phyloP scores from a whole-genome alignment of 2,888 invertebrate species.

The Heteropelma amictum region DNA sequence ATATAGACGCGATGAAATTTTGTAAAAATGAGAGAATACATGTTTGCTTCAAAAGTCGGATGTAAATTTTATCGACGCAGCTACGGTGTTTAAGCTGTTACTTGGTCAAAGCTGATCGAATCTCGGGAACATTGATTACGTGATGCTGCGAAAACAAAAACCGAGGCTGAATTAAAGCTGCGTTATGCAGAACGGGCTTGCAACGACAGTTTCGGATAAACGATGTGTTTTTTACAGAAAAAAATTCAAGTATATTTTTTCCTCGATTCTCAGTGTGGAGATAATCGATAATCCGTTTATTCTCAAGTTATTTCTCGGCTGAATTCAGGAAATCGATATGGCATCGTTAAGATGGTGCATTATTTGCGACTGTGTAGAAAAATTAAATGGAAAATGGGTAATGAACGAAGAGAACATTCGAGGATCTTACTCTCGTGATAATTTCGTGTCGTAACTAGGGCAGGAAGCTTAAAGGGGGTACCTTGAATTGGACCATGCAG shows the following conservation, averaged over 20 bases:
- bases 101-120: slow-evolving; percentile 23
- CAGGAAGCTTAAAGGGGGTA: slow-evolving; percentile 72
- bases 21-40: neutral
- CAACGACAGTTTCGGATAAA: neutral
- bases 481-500: slow-evolving; percentile 82
- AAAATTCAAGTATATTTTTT: neutral
- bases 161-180: neutral
- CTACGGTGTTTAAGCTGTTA: slow-evolving; percentile 34
- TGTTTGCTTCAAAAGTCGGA: neutral
- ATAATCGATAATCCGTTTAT: neutral
- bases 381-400: neutral
- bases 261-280: too few relatives aligned
- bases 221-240: neutral
- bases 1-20: too few relatives aligned
- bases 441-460: slow-evolving; percentile 34
- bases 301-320: too few relatives aligned
- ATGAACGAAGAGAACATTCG: slow-evolving; percentile 29
- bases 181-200: neutral
- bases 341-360: neutral
- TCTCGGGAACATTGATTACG: neutral
- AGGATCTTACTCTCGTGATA: slow-evolving; percentile 42
- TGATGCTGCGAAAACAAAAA: slow-evolving; percentile 2
- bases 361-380: neutral
- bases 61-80: neutral
- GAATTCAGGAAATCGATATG: too few relatives aligned